A percentile compares a stretch with the other conserved stretches of the same genome.
Evolutionary conservation across 2,113 vertebrate genomes (phyloP).

Genomic region (Excalfactoria chinensis): DNA sequence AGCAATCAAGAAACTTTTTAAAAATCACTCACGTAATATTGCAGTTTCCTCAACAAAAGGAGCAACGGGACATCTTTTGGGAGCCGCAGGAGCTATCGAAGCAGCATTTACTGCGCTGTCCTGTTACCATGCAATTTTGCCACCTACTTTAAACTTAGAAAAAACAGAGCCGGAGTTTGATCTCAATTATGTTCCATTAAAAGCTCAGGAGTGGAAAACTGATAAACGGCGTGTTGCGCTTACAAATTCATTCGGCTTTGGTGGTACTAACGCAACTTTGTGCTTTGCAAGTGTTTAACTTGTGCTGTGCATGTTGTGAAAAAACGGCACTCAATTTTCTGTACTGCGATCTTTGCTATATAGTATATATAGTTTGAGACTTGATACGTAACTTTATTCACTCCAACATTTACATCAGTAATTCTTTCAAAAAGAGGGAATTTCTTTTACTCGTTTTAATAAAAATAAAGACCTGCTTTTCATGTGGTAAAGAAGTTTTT

Average conservation of each 20-base stretch:
- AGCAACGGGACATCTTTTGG: conserved; percentile 93
- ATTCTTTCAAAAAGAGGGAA: not conserved
- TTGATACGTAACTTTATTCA: not conserved
- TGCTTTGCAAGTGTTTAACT: conserved; percentile 86
- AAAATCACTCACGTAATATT: conserved; percentile 71
- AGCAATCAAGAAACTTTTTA: conserved; percentile 92
- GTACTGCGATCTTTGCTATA: not conserved
- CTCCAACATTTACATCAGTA: not conserved
- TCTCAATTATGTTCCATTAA: conserved; percentile 91
- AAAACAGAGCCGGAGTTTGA: conserved; percentile 89
- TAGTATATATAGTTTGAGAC: not conserved
- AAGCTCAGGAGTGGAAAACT: conserved; percentile 86
- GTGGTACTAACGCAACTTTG: conserved; percentile 93
- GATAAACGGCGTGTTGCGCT: conserved; percentile 83
- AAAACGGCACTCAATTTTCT: not conserved
- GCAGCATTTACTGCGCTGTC: conserved; percentile 91
- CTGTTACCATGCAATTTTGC: conserved; percentile 88
- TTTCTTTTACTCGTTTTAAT: not conserved
- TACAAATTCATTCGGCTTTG: conserved; percentile 97
- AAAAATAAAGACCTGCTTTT: not conserved
- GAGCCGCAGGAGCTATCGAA: conserved; percentile 92
- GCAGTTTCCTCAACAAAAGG: conserved; percentile 96
- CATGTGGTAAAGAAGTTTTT: not conserved
- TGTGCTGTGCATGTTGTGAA: not conserved
- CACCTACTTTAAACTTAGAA: conserved; percentile 93